Evolutionary conservation across 2,888 invertebrate genomes (phyloP).

Genomic region (Nomada lathburiana): DNA sequence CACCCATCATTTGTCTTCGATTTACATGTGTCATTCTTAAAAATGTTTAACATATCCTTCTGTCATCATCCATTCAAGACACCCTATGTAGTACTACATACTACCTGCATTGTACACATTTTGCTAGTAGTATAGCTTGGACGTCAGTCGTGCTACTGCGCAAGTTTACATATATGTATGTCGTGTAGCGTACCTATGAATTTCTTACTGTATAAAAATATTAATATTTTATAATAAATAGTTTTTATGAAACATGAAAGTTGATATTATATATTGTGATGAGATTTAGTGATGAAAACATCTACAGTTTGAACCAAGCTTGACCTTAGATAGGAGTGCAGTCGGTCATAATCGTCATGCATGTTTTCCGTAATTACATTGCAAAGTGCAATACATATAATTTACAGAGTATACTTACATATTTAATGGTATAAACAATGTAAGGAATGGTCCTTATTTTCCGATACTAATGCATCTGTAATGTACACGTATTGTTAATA

Average conservation of each 20-base stretch:
- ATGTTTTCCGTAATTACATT: background rate
- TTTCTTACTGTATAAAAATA: background rate
- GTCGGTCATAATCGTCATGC: background rate
- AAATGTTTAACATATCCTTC: background rate
- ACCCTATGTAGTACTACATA: background rate
- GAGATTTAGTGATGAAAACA: background rate
- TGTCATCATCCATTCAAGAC: background rate
- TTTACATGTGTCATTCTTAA: constrained; percentile 35
- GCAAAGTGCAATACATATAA: background rate
- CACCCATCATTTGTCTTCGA: constrained; percentile 62
- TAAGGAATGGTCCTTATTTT: background rate
- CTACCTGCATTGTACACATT: background rate
- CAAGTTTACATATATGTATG: background rate
- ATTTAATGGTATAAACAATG: background rate
- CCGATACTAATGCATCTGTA: background rate
- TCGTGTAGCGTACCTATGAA: background rate
- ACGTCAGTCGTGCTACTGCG: constrained; percentile 13
- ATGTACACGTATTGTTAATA: background rate
- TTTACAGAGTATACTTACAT: background rate
- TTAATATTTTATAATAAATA: constrained; percentile 7
- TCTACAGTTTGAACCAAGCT: background rate
- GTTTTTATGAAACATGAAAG: background rate
- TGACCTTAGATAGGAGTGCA: background rate
- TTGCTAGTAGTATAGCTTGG: constrained; percentile 1
- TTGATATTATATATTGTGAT: background rate